A percentile compares a stretch with the other conserved stretches of the same genome.
Evolutionary conservation across 2,888 invertebrate genomes (phyloP).

Genomic region (Lithosia quadra): DNA sequence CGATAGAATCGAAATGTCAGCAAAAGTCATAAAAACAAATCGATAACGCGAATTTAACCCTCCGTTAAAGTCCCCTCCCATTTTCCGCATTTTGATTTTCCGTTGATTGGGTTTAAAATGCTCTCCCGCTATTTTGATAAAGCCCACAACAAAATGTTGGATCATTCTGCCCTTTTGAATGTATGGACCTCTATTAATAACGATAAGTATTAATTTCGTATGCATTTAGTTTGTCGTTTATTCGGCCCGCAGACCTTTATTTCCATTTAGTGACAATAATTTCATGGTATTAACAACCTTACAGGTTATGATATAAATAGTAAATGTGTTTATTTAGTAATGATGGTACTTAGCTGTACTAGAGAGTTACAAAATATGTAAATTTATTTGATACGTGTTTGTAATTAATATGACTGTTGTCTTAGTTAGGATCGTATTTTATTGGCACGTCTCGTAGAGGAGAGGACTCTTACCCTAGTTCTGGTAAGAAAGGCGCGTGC

Average conservation of each 20-base stretch:
- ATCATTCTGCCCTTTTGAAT: conserved; percentile 66
- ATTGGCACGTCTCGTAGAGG: not conserved
- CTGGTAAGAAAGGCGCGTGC: no score
- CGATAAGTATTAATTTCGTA: conserved; percentile 49
- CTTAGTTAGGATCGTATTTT: not conserved
- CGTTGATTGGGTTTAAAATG: conserved; percentile 85
- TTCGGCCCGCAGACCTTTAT: conserved; percentile 18
- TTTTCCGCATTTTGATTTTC: conserved; percentile 86
- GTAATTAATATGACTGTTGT: not conserved
- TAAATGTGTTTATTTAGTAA: not conserved
- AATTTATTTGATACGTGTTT: not conserved
- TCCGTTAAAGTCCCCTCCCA: conserved; percentile 80
- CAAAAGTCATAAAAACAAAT: conserved; percentile 83
- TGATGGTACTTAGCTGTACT: not conserved
- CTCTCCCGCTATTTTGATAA: conserved; percentile 79
- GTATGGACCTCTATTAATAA: conserved; percentile 59
- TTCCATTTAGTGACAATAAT: not conserved
- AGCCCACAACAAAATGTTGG: conserved; percentile 73
- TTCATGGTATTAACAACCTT: not conserved
- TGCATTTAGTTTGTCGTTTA: conserved; percentile 30
- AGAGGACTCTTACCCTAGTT: no score
- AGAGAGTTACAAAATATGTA: not conserved
- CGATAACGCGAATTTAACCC: conserved; percentile 84
- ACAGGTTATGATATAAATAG: not conserved
- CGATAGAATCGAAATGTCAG: conserved; percentile 75